These are phyloP conservation scores for Bombylius major DNA, from an alignment of 2,888 invertebrate species.

Conservation along the genomic window DNA sequence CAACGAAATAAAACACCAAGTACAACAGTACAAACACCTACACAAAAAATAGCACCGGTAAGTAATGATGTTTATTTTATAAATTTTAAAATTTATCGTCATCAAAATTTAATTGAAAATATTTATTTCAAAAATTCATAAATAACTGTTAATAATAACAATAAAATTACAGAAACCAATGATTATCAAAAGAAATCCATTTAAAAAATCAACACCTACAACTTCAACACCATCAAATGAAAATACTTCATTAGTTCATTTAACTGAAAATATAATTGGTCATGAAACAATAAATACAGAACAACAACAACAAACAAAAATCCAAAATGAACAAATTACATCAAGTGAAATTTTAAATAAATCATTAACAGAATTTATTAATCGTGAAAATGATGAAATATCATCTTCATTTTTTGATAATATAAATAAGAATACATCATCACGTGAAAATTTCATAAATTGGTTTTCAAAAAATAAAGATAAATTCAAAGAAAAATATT, in stretches of 20 bases:
- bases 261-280: slow-evolving; percentile 16
- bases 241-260: slow-evolving; percentile 28
- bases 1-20: slow-evolving; percentile 16
- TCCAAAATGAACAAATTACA: background rate
- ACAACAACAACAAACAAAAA: background rate
- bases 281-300: background rate
- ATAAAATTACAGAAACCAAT: slow-evolving; percentile 23
- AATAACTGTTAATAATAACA: too few species aligned
- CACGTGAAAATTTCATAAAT: slow-evolving; percentile 40
- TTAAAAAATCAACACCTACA: slow-evolving; percentile 40
- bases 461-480: slow-evolving; percentile 49
- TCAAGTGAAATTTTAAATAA: background rate
- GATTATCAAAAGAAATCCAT: slow-evolving; percentile 38
- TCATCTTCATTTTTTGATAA: too few species aligned
- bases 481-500: slow-evolving; percentile 42
- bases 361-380: background rate
- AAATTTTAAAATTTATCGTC: too few species aligned
- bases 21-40: background rate
- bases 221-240: slow-evolving; percentile 20
- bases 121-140: too few species aligned
- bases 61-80: background rate
- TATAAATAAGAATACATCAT: slow-evolving; percentile 21
- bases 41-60: slow-evolving; percentile 17
- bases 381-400: background rate
- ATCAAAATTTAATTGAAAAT: too few species aligned